These are phyloP conservation scores for Cephus pygmeus DNA, from an alignment of 2,888 invertebrate species.

Conservation along the genomic window DNA sequence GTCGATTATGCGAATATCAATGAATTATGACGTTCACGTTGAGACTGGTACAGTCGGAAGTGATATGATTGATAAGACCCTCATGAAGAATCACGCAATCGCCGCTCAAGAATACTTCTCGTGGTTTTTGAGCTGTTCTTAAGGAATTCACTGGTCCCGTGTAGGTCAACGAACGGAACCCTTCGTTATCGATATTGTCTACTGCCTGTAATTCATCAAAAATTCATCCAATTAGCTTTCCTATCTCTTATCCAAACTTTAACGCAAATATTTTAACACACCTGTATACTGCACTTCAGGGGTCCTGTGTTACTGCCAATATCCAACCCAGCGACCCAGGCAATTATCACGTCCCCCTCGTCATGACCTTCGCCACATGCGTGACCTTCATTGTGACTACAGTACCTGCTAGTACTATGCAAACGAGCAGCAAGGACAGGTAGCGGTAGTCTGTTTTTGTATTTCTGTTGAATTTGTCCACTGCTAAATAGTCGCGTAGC, in stretches of 20 bases:
- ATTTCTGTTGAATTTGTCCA: constrained; percentile 53
- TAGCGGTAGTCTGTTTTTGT: constrained; percentile 56
- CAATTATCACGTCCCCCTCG: constrained; percentile 54
- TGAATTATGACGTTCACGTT: constrained; percentile 57
- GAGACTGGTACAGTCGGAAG: constrained; percentile 48
- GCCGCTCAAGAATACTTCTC: constrained; percentile 53
- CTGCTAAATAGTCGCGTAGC: constrained; percentile 55
- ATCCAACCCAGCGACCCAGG: constrained; percentile 61
- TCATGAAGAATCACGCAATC: constrained; percentile 59
- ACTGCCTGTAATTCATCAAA: constrained; percentile 42
- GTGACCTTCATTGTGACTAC: constrained; percentile 30
- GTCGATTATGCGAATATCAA: constrained; percentile 27
- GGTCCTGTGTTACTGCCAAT: constrained; percentile 46
- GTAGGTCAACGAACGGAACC: constrained; percentile 56
- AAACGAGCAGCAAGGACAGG: constrained; percentile 57
- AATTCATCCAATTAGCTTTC: background rate
- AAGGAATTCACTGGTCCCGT: constrained; percentile 59
- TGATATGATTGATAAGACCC: constrained; percentile 54
- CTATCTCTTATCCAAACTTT: background rate
- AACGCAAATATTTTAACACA: constrained; percentile 25
- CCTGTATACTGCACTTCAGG: constrained; percentile 58
- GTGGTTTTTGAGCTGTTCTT: constrained; percentile 56
- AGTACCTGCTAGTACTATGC: constrained; percentile 37
- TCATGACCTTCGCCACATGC: constrained; percentile 38
- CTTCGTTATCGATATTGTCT: constrained; percentile 50